Conservation (phyloP, 2,888 invertebrate genomes). For the Dasypogon diadema region DNA sequence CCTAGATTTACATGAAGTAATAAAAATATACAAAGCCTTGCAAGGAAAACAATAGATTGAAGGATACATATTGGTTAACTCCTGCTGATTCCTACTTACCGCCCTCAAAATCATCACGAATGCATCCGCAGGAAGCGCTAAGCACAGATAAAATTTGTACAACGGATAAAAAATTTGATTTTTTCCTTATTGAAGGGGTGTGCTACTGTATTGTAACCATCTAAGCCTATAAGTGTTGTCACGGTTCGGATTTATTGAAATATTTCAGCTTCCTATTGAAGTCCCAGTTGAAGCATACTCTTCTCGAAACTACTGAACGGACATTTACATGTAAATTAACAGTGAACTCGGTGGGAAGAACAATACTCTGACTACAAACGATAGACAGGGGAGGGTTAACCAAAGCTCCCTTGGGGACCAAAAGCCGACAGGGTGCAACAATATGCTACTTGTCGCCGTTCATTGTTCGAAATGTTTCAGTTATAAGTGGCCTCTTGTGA, state of each 20-base stretch:
- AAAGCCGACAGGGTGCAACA: background rate
- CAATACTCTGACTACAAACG: too few species aligned
- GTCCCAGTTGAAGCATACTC: background rate
- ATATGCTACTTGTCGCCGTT: conserved; percentile 41
- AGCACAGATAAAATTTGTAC: background rate
- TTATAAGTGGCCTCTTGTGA: conserved; percentile 37
- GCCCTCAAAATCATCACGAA: background rate
- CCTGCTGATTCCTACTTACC: conserved; percentile 3
- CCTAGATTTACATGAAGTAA: too few species aligned
- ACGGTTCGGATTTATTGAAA: background rate
- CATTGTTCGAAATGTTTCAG: conserved; percentile 34
- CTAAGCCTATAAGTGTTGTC: conserved; percentile 12
- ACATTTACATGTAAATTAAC: conserved; percentile 24
- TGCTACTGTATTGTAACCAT: background rate
- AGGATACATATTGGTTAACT: conserved; percentile 23
- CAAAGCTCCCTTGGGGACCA: conserved; percentile 12
- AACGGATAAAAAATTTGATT: background rate
- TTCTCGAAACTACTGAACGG: background rate
- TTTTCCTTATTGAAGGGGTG: background rate
- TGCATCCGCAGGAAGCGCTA: conserved; percentile 30
- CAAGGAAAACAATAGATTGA: conserved; percentile 14
- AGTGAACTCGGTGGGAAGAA: background rate
- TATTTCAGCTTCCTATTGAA: background rate
- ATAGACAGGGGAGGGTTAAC: conserved; percentile 5
- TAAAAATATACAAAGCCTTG: too few species aligned